phyloP scores from a whole-genome alignment of 2,113 vertebrate species.

The Hypocryptadius cinnamomeus region DNA sequence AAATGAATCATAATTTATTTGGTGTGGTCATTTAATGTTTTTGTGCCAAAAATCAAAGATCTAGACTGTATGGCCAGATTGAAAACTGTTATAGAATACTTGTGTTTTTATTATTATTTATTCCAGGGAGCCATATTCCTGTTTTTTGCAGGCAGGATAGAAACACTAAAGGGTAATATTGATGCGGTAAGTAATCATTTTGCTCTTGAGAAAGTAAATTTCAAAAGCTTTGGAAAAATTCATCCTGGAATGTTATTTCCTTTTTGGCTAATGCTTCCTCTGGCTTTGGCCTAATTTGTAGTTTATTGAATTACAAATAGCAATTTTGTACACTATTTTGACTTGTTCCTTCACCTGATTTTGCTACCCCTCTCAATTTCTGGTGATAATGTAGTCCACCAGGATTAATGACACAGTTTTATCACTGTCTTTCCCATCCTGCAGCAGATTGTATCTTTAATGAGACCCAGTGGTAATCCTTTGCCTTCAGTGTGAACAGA shows the following conservation, averaged over 20 bases:
- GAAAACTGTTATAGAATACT: constrained; percentile 41
- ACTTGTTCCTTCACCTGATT: not conserved
- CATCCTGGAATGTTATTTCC: not conserved
- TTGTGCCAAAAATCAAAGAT: not conserved
- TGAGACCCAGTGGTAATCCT: not conserved
- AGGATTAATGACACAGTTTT: not conserved
- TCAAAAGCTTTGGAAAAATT: not conserved
- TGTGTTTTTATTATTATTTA: constrained; percentile 53
- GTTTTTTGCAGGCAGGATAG: constrained; percentile 96
- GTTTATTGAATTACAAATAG: not conserved
- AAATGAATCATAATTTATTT: constrained; percentile 5
- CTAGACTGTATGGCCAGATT: not conserved
- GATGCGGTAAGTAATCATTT: constrained; percentile 79
- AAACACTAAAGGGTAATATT: constrained; percentile 94
- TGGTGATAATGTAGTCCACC: not conserved
- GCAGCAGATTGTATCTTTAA: not conserved
- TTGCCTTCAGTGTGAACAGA: not conserved
- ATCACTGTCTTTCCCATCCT: not conserved
- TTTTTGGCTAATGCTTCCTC: not conserved
- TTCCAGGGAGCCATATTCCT: constrained; percentile 95
- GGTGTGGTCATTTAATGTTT: not conserved
- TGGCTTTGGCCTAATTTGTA: not conserved
- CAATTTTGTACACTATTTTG: not conserved
- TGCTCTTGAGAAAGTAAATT: not conserved
- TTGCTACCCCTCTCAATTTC: not conserved